phyloP scores from a whole-genome alignment of 2,797 vertebrate genomes.

The Phylloscopus collybita region DNA sequence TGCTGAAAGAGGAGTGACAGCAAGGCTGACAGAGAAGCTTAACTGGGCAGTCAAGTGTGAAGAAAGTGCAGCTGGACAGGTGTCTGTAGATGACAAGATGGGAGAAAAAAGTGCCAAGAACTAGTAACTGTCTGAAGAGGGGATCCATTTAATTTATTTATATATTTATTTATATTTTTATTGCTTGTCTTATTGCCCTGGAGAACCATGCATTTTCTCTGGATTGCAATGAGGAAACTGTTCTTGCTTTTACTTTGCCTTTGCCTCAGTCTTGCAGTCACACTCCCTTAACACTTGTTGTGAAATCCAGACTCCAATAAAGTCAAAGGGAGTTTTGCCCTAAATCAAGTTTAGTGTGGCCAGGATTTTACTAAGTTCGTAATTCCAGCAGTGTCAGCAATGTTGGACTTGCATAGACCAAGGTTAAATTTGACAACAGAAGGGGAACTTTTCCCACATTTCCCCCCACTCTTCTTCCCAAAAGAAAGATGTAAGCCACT shows the following conservation, averaged over 20 bases:
- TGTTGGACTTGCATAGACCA: background rate
- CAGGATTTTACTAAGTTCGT: background rate
- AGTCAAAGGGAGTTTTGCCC: background rate
- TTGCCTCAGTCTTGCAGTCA: slow-evolving; percentile 37
- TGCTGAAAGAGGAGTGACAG: slow-evolving; percentile 22
- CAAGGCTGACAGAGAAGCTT: slow-evolving; percentile 22
- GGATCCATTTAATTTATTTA: background rate
- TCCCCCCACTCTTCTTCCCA: background rate
- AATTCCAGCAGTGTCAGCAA: background rate
- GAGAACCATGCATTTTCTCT: background rate
- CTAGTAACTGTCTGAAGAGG: background rate
- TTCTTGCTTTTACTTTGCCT: slow-evolving; percentile 15
- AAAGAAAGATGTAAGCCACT: background rate
- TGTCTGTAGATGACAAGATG: background rate
- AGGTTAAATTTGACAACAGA: background rate
- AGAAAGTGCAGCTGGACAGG: background rate
- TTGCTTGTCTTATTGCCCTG: background rate
- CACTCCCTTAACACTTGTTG: background rate
- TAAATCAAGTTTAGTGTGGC: background rate
- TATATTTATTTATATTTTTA: background rate
- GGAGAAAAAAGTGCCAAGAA: background rate
- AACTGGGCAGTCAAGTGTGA: slow-evolving; percentile 3
- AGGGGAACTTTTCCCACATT: background rate
- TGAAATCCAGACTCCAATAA: slow-evolving; percentile 25
- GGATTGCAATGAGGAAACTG: background rate